Base-by-base conservation (phyloP, 2,113 vertebrate genomes). In the Psilopogon haemacephalus region DNA sequence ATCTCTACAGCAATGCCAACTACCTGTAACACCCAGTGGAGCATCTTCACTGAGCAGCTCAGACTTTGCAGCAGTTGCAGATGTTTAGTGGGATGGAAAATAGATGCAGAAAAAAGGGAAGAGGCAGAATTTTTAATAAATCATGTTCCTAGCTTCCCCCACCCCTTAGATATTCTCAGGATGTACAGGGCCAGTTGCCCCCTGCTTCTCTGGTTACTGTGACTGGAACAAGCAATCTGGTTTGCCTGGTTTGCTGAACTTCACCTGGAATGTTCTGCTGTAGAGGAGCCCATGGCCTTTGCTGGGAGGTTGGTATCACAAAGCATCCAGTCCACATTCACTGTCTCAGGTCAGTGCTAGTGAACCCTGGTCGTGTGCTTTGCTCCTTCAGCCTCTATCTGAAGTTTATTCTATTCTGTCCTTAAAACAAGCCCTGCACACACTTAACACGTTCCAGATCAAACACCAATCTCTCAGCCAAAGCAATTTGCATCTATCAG, bases 381-480 rank as follows among this genome's bases (percentile, higher is more conserved):
- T 28, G 37, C 60, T 85, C 59, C 54, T 50, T 16, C 52, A 32
- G n/a, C 42, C 38, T 75, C 24, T 9, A 38, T 23, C 37, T 19
- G 8, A 18, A 70, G 7, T 58, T 52, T 23, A 35, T 64, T 59
- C 37, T 50, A 4, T 17, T 71, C 55, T 27, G 18, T 2, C n/a
- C 33, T 58, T 55, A 42, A 58, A 62, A 55, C 11, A 64, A 80
- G 74, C 14, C 81, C 64, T 69, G 42, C 30, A 6, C 4, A 4
- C 55, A 60, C 20, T 35, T 74, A 86, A 38, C 68, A 23, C 2
- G 0, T 72, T 90, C 46, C 68, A 94, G 46, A 92, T 71, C 69
- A 84, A 96, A 92, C 38, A 92, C 78, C 94, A 84, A 88, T 83
- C 92, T 52, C 76, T 88, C 96, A 88, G 67, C 33, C 33, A 42